phyloP scores from a whole-genome alignment of 2,888 invertebrate genomes.

The Pemphredon lugubris region DNA sequence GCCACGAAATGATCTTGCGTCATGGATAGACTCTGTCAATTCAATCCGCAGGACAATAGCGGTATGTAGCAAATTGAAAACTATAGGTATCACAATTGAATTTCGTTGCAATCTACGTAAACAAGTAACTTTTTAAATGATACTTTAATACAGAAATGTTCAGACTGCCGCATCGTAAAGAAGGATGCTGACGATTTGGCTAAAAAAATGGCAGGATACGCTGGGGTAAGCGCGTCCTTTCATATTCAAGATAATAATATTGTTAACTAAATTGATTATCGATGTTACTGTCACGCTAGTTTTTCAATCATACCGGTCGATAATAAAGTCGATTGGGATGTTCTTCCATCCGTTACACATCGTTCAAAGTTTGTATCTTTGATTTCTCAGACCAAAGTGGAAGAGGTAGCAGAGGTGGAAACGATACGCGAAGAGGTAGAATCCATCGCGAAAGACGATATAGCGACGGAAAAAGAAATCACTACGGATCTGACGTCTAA shows the following conservation, averaged over 20 bases:
- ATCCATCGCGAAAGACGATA: too few relatives aligned
- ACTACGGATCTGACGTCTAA: too few relatives aligned
- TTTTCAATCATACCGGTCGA: too few relatives aligned
- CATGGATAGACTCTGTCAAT: conserved; percentile 48
- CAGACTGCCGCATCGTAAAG: conserved; percentile 41
- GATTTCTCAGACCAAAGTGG: conserved; percentile 6
- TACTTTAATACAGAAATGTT: conserved; percentile 48
- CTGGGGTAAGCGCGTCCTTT: conserved; percentile 54
- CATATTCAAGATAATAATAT: too few relatives aligned
- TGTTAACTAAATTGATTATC: too few relatives aligned
- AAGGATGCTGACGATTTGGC: conserved; percentile 46
- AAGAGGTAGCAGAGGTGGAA: neutral
- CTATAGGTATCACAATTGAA: neutral
- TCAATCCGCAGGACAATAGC: conserved; percentile 32
- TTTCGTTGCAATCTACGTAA: too few relatives aligned
- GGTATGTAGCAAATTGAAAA: conserved; percentile 42
- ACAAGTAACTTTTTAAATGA: neutral
- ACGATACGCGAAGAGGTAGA: neutral
- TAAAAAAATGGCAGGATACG: conserved; percentile 41
- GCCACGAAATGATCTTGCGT: conserved; percentile 44
- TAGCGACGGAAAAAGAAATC: neutral
- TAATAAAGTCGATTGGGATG: too few relatives aligned
- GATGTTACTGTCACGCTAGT: too few relatives aligned
- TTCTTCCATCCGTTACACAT: too few relatives aligned
- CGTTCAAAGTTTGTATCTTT: neutral